Evolutionary conservation across 2,797 vertebrate species (phyloP), one percentile per base, ranked within the genome.

Genomic region (Zalophus californianus): DNA sequence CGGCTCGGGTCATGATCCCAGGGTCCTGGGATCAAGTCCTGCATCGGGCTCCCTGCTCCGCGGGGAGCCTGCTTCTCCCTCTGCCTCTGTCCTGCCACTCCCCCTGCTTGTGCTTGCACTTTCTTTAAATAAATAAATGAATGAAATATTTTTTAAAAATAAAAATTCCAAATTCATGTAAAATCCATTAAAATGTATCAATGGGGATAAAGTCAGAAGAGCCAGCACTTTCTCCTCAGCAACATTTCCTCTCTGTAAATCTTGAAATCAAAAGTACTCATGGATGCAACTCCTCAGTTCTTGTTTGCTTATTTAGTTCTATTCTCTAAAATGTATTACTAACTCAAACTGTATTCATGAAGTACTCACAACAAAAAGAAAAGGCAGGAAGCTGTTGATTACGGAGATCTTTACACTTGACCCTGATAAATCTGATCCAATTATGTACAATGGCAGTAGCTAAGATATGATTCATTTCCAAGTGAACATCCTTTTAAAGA

Each of bases 191-290:
- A 79, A 87, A 64, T 72, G 41, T 79, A 93, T 72, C 44, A 87
- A 4, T 72, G 16, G 27, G 54, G 48, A 44, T 64, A 64, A 95
- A 87, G 68, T 78, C 87, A 91, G 44, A 91, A 91, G 18, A 93
- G 27, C n/a, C 38, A 25, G 12, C 12, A 27, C 52, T 35, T 75
- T 79, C n/a, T 27, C 56, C 88, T 86, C 20, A 56, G 66, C 41
- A 92, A 86, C 3, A 27, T 68, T 75, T 90, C 78, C 58, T 89
- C 38, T 93, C 66, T 62, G 11, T 50, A 86, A 82, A 94, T 66
- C 56, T 56, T 97, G 66, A 96, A 89, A 90, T 56, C 92, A 77
- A 68, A 92, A 86, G 73, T 77, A 77, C 16, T 80, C 21, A n/a
- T 10, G 18, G 41, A 50, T 13, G 29, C 35, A 92, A 77, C 9